Evolutionary conservation across 2,888 invertebrate genomes (phyloP), one percentile per base, ranked within the genome.

Genomic region (Nowickia ferox): DNA sequence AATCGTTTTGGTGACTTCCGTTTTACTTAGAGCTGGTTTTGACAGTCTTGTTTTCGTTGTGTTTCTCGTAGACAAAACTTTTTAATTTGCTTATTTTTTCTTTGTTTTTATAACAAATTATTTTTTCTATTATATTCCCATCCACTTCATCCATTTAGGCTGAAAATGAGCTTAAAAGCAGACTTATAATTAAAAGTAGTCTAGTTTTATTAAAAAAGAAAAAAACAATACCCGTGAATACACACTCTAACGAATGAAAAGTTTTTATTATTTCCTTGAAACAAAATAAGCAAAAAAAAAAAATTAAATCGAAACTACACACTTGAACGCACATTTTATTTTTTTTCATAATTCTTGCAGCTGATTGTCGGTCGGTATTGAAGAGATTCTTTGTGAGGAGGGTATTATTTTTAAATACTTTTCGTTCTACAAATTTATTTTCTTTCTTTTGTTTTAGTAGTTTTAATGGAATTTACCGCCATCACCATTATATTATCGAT

Each of bases 1-100:
- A 81, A 84, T 84, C 76, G 77, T 72, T 77, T 74, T 65, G 77
- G 30, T 81, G 72, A 85, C 81, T 85, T 84, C 81, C 81, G 81
- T 72, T 72, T 68, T 68, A 77, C 53, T 74, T 68, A 69, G 77
- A 84, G 72, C 68, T 74, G 84, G 61, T 72, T 84, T 80, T 78
- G 61, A 80, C 69, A 79, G 48, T 68, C 44, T 72, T 68, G 40
- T 51, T 79, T 74, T 84, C 46, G 51, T 65, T 72, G 48, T 77
- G 46, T 57, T 42, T 48, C n/a, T 69, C 22, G 30, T 66, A 80
- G 79, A 79, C 71, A 65, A 17, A 65, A 71, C 42, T 61, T 74
- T 83, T 59, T 63, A 44, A 19, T 75, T 53, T 57, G 59, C 48
- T 48, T 57, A 22, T 59, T 63, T 66, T 40, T 57, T 10, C 38